Base-by-base conservation (phyloP, 2,797 vertebrate genomes). In the Meda fulgida region DNA sequence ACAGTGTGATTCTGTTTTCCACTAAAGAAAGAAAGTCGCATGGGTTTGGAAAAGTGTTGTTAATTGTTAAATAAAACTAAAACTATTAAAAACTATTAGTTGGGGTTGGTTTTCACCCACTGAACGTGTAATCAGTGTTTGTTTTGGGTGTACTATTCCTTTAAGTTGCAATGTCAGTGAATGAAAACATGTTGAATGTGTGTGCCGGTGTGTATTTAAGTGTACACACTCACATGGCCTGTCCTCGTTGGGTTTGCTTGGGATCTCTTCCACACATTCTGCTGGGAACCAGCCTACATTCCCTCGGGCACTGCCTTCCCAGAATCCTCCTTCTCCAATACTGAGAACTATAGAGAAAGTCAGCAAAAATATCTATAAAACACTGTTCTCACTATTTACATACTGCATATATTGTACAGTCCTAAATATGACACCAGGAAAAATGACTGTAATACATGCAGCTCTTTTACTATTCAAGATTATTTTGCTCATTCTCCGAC, bases 281-380 rank as follows among this genome's bases (percentile, higher is more conserved):
- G 96, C 95, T 1, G 96, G 96, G 92, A 97, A 97, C 97, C 97
- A 97, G 36, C 96, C 96, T 1, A 96, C 89, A 11, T 95, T 96
- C 36, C 97, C 96, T 7, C 96, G 94, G 76, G 95, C 90, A 11
- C 95, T 97, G 92, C 96, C 96, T 93, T 97, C 96, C 96, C 96
- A 97, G 94, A 96, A 97, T 86, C 96, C 96, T 0, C 96, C 96
- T 92, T 97, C 96, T 0, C 97, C 96, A 23, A 97, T 92, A 91
- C 96, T 97, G 89, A 97, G 90, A 84, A 97, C 97, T 97, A 53
- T 23, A 16, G 43, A 81, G 23, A 85, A 72, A 81, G 48, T 29
- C 31, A 7, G 46, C 76, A 36, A 34, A 13, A 81, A 36, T 2
- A 65, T 31, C 67, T 3, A 3, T 40, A 29, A 34, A 85, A 48